Conservation (phyloP, 2,797 vertebrate genomes). For the Aratinga solstitialis region DNA sequence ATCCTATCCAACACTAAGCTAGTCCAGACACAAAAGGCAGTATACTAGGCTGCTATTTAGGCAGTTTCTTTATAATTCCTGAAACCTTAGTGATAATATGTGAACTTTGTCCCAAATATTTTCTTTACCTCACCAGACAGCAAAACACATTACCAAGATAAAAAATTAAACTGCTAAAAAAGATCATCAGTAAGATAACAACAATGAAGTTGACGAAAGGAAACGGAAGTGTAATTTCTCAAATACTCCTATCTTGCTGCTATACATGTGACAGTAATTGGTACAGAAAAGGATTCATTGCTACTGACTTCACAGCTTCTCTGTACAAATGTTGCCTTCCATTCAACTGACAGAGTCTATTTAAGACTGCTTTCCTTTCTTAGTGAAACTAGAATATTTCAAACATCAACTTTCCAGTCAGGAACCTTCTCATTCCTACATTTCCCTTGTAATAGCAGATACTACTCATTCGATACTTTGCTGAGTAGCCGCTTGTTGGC, state of each 20-base stretch:
- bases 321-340: not conserved
- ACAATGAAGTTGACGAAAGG: not conserved
- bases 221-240: not conserved
- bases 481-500: not conserved
- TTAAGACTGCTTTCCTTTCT: not conserved
- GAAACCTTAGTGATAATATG: not conserved
- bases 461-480: not conserved
- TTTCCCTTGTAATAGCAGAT: not conserved
- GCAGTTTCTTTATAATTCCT: not conserved
- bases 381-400: not conserved
- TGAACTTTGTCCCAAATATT: not conserved
- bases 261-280: rapidly evolving
- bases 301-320: not conserved
- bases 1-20: not conserved
- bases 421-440: not conserved
- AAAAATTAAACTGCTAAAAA: not conserved
- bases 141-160: not conserved
- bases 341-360: not conserved
- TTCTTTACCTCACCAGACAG: not conserved
- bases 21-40: not conserved
- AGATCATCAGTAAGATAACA: not conserved
- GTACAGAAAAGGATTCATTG: not conserved
- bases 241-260: not conserved
- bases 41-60: not conserved
- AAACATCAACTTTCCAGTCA: not conserved